Evolutionary conservation across 2,888 invertebrate genomes (phyloP), one percentile per base, ranked within the genome.

Genomic region (Nipponacmea schrenckii): DNA sequence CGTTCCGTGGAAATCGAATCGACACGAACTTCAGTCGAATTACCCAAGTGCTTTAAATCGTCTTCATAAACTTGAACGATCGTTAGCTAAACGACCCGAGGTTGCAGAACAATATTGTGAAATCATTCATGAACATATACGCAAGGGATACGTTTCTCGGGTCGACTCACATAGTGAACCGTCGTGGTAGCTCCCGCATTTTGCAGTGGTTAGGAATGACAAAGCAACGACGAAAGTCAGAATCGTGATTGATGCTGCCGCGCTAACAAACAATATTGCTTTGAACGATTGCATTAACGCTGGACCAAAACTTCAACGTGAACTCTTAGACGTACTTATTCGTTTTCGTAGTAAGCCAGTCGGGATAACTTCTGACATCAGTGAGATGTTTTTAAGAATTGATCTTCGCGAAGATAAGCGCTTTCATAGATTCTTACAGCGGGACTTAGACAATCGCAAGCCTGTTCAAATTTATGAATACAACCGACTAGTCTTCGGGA

Each of bases 31-130:
- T 50, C 50, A 50, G 50, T 50, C 50, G 10, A 50, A 50, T 50
- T 50, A n/a, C 17, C 50, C 50, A 50, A 50, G 50, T 50, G 50
- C 50, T 1, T 50, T 50, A 10, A 50, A 50, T 48, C 48, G 48
- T 10, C 12, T 48, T 17, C 20, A 50, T 17, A 50, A 50, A 50
- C 50, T 10, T 4, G 50, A 50, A 50, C 50, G 20, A 17, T 50
- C 50, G 50, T 50, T 50, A 50, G 50, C n/a, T n/a, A 50, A 50
- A 50, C 48, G 48, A 48, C 48, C 48, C 48, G 48, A 48, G 48
- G 48, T 48, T 7, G 48, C 48, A 5, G 48, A 48, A 48, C 48
- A 48, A n/a, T 48, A 48, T 48, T 48, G 5, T 48, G 48, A 48
- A 48, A 48, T n/a, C 15, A 48, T 48, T 48, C 48, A 10, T 48